Base-by-base conservation (phyloP, 1,140 invertebrate species). In the Pseudomyrmex flavicornis region DNA sequence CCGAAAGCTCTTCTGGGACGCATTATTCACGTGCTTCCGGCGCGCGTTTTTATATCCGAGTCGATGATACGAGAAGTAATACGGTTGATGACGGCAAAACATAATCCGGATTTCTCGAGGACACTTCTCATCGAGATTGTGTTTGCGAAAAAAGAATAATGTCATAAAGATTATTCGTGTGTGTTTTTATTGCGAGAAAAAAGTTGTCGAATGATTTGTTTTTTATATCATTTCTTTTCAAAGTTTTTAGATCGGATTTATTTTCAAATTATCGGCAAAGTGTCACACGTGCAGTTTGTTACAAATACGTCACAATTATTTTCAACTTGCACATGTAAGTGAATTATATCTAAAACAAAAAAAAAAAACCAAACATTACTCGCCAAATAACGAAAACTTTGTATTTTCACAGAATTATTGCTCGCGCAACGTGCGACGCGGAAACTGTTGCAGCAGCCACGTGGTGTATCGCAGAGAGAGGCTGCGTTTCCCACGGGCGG, bases 401-500 rank as follows among this genome's bases (percentile, higher is more conserved):
- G 20, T 35, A 5, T 17, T 56, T n/a, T 1, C 26, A 2, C 9
- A 12, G 17, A 50, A 61, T 75, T 26, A 44, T 48, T n/a, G 73
- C 50, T 22, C 65, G 70, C 62, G 84, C 84, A 62, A 61, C 65
- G 76, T 35, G 58, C 68, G 66, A 46, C 63, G 58, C 69, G 59
- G 80, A 65, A 84, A 79, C 73, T 66, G 84, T 83, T 74, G 80
- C 66, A 69, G 80, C 66, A 63, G 82, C 54, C 86, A 88, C 83
- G 84, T 87, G 68, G 82, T 84, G 77, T 85, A 85, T 84, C 66
- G 85, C 61, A 65, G 35, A 59, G 84, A 84, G 80, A 89, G 80
- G 72, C 79, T 84, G 87, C 59, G 79, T 84, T 86, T 86, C 75
- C 70, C 69, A 86, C 87, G 83, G 68, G 80, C 80, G 85, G 88